These are phyloP conservation scores for Ectropis grisescens DNA, from an alignment of 1,140 invertebrate genomes.

Conservation along the genomic window DNA sequence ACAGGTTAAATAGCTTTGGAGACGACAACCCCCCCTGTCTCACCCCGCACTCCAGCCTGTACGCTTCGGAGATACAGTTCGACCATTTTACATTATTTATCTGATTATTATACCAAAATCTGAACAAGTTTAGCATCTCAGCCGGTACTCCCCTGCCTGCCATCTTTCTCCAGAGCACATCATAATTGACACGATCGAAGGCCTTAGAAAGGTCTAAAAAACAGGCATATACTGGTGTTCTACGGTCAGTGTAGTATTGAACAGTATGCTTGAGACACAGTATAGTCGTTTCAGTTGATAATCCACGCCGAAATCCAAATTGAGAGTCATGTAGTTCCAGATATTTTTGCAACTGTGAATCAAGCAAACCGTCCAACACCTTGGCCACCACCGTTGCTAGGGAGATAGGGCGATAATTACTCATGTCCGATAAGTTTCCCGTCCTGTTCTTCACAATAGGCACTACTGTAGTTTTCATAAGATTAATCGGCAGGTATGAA, in stretches of 20 bases:
- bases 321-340: too few species aligned
- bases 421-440: neutral
- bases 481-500: neutral
- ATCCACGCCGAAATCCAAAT: neutral
- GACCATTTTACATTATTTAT: neutral
- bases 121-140: too few species aligned
- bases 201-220: too few species aligned
- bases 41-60: too few species aligned
- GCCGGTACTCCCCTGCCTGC: neutral
- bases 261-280: too few species aligned
- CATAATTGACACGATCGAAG: too few species aligned
- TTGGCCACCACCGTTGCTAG: too few species aligned
- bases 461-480: neutral
- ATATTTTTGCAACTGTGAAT: neutral
- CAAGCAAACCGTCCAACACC: neutral
- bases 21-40: too few species aligned
- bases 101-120: too few species aligned
- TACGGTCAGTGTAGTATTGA: too few species aligned
- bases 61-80: neutral
- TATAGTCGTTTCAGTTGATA: neutral
- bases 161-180: neutral
- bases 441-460: neutral
- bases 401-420: conserved; percentile 1
- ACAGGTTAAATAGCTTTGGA: too few species aligned
- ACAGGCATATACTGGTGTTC: too few species aligned